These are phyloP conservation scores for Halcyon chelicuti DNA, from an alignment of 2,797 vertebrate genomes.

Conservation along the genomic window DNA sequence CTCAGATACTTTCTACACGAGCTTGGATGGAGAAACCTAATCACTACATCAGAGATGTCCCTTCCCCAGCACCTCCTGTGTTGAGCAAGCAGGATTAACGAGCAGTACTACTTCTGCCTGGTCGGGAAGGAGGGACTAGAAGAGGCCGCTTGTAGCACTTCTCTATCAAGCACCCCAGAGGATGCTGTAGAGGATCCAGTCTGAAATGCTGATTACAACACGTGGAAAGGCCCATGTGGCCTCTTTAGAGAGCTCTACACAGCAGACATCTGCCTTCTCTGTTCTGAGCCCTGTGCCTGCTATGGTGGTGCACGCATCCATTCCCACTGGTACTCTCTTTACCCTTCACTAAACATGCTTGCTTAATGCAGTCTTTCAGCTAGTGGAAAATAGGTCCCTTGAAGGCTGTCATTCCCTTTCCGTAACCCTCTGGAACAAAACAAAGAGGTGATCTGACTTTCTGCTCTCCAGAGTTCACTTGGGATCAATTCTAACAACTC, in stretches of 20 bases:
- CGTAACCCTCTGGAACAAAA: conserved; percentile 69
- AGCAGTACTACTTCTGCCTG: not conserved
- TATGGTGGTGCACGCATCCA: not conserved
- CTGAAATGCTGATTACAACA: not conserved
- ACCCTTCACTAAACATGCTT: conserved; percentile 75
- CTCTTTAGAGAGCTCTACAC: conserved; percentile 44
- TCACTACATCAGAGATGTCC: not conserved
- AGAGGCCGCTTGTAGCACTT: not conserved
- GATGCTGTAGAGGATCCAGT: not conserved
- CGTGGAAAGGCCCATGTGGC: not conserved
- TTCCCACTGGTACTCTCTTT: conserved; percentile 69
- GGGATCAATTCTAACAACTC: conserved; percentile 77
- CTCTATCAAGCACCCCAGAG: not conserved
- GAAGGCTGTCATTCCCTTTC: conserved; percentile 76
- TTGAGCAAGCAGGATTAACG: not conserved
- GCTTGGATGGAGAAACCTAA: not conserved
- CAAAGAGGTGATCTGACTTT: conserved; percentile 75
- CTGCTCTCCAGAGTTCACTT: conserved; percentile 74
- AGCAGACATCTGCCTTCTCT: conserved; percentile 56
- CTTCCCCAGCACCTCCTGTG: not conserved
- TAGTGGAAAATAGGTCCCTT: conserved; percentile 75
- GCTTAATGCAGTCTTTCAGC: conserved; percentile 75
- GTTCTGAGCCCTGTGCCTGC: not conserved
- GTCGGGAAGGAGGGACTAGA: not conserved
- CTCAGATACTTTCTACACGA: not conserved